A percentile compares a stretch with the other conserved stretches of the same genome.
phyloP scores from a whole-genome alignment of 2,113 vertebrate species.

The Enhydra lutris region DNA sequence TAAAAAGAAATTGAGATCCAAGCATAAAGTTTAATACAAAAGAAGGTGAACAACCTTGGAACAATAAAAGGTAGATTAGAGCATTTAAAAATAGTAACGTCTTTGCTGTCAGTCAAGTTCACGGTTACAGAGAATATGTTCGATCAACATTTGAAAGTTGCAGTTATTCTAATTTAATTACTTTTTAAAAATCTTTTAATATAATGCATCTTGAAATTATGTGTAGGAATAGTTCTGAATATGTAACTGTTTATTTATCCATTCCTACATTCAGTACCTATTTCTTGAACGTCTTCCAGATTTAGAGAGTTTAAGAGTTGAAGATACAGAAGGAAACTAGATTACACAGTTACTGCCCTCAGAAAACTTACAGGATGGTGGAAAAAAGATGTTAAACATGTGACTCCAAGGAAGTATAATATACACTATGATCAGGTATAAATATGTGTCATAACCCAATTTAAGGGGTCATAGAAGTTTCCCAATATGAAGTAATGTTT shows the following conservation, averaged over 20 bases:
- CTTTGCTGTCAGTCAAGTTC: background rate
- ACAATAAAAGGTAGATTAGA: background rate
- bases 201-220: background rate
- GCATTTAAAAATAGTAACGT: background rate
- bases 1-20: background rate
- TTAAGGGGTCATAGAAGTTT: background rate
- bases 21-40: background rate
- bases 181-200: background rate
- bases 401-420: background rate
- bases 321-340: background rate
- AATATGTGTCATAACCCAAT: background rate
- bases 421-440: rapidly evolving
- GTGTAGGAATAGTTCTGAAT: background rate
- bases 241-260: background rate
- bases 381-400: background rate
- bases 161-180: background rate
- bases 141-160: background rate
- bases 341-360: background rate
- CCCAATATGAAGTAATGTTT: background rate
- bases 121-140: background rate
- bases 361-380: no score
- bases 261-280: background rate
- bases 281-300: background rate
- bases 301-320: background rate
- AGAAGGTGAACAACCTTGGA: background rate